Conservation (phyloP, 2,113 vertebrate species). For the Carollia perspicillata region DNA sequence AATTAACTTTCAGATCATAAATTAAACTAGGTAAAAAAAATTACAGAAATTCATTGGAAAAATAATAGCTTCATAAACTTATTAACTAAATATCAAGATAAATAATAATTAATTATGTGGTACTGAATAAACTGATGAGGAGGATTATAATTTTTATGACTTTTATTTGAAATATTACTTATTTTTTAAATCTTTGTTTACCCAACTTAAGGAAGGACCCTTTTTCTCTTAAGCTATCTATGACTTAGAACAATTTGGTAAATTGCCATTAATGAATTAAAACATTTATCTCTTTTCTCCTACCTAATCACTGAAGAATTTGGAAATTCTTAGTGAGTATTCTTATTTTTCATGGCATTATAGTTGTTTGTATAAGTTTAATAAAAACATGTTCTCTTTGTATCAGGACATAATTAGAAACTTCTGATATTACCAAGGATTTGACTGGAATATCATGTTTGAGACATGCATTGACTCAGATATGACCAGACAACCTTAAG, state of each 20-base stretch:
- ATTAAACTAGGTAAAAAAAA: not conserved
- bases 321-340: not conserved
- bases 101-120: not conserved
- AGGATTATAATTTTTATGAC: not conserved
- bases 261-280: not conserved
- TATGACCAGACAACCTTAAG: not conserved
- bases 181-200: not conserved
- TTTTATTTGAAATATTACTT: not conserved
- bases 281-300: not conserved
- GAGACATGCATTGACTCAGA: not conserved
- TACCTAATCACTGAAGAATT: not conserved
- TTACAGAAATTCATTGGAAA: not conserved
- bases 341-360: not conserved
- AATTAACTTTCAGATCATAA: not conserved
- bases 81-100: not conserved
- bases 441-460: not conserved
- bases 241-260: not conserved
- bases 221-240: not conserved
- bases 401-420: not conserved
- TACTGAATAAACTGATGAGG: not conserved
- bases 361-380: not conserved
- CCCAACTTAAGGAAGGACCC: not conserved
- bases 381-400: not conserved
- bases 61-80: not conserved
- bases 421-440: not conserved